Conservation (phyloP, 2,888 invertebrate genomes). For the Panopea generosa region DNA sequence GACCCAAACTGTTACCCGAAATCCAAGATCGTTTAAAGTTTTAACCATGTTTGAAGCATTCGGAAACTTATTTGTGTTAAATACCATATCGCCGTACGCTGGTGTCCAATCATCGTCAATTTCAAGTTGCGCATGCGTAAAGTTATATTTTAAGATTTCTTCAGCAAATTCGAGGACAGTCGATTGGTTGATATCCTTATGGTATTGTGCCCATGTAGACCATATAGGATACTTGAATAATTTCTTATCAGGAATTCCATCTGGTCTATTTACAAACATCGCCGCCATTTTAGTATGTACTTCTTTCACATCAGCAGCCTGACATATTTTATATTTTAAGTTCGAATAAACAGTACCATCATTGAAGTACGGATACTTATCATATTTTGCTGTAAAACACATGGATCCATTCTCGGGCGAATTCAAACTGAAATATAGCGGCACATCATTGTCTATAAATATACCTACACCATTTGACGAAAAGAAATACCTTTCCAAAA, state of each 20-base stretch:
- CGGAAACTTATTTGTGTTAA: constrained; percentile 90
- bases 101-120: constrained; percentile 94
- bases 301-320: constrained; percentile 60
- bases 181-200: constrained; percentile 89
- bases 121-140: constrained; percentile 86
- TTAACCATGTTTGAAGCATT: constrained; percentile 87
- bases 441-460: constrained; percentile 88
- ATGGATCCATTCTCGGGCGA: constrained; percentile 85
- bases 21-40: constrained; percentile 88
- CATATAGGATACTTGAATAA: constrained; percentile 93
- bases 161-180: constrained; percentile 71
- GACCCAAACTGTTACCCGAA: constrained; percentile 92
- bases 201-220: constrained; percentile 95
- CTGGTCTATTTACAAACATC: constrained; percentile 87
- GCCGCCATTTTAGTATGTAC: constrained; percentile 86
- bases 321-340: constrained; percentile 73
- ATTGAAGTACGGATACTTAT: constrained; percentile 72
- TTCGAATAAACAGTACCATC: constrained; percentile 43
- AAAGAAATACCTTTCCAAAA: constrained; percentile 87
- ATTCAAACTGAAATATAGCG: constrained; percentile 92
- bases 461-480: constrained; percentile 90
- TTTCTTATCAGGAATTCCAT: constrained; percentile 88
- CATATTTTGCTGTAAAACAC: constrained; percentile 70
- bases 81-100: constrained; percentile 93
- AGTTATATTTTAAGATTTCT: constrained; percentile 65